phyloP scores from a whole-genome alignment of 2,888 invertebrate genomes.

The Drosophila fungiperda region DNA sequence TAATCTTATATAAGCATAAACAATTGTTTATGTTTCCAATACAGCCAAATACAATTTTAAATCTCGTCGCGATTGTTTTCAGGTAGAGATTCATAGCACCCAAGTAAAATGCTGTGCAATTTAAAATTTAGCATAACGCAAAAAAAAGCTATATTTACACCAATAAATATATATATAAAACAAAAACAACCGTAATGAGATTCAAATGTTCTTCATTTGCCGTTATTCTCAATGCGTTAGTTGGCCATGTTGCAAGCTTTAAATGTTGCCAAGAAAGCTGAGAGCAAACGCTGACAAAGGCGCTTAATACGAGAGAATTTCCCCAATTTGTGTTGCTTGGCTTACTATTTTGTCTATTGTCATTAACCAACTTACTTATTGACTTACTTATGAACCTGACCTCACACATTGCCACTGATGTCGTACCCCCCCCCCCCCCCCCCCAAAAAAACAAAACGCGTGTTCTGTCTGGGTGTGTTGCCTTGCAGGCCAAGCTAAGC shows the following conservation, averaged over 20 bases:
- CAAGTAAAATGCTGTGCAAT: not conserved
- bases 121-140: not conserved
- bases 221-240: not conserved
- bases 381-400: slow-evolving; percentile 81
- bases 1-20: no score
- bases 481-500: slow-evolving; percentile 18
- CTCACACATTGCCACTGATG: slow-evolving; percentile 62
- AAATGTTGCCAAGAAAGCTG: slow-evolving; percentile 49
- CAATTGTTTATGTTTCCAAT: no score
- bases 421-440: slow-evolving; percentile 12
- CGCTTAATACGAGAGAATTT: slow-evolving; percentile 59
- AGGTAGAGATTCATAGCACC: not conserved
- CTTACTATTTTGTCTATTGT: slow-evolving; percentile 35
- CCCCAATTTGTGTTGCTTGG: slow-evolving; percentile 27
- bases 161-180: not conserved
- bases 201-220: not conserved
- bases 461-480: slow-evolving; percentile 37
- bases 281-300: slow-evolving; percentile 44
- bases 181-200: not conserved
- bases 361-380: slow-evolving; percentile 77
- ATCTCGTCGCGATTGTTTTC: no score
- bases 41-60: no score
- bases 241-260: slow-evolving; percentile 32
- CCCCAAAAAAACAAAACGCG: slow-evolving; percentile 17
- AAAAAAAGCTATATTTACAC: not conserved